phyloP scores from a whole-genome alignment of 1,140 invertebrate species.

The Chironomus tepperi region DNA sequence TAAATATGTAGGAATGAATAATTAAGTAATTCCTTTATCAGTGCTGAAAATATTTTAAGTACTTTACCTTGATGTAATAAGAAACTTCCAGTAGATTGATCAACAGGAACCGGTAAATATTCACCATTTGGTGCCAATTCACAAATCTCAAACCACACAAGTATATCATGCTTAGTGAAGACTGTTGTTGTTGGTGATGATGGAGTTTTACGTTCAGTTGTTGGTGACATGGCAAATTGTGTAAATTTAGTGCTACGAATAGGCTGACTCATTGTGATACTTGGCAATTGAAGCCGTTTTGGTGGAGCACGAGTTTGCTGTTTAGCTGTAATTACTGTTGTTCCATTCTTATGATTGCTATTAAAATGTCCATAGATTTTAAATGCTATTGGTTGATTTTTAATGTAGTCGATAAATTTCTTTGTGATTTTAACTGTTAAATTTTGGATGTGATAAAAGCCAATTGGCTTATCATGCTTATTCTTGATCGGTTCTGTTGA shows the following conservation, averaged over 20 bases:
- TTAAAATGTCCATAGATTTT: conserved; percentile 99
- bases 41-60: neutral
- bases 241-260: conserved; percentile 86
- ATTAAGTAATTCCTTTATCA: neutral
- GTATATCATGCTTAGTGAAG: conserved; percentile 88
- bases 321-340: conserved; percentile 43
- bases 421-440: conserved; percentile 96
- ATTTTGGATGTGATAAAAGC: conserved; percentile 99
- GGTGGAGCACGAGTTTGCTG: conserved; percentile 72
- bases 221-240: conserved; percentile 44
- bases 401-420: conserved; percentile 95
- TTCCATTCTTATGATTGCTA: conserved; percentile 82
- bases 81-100: conserved; percentile 93
- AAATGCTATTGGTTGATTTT: conserved; percentile 94
- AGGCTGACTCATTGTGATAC: conserved; percentile 90
- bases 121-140: conserved; percentile 96
- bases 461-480: conserved; percentile 78
- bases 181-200: conserved; percentile 66
- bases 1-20: neutral
- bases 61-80: conserved; percentile 74
- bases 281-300: conserved; percentile 81
- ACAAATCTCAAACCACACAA: conserved; percentile 99
- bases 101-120: conserved; percentile 90
- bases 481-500: conserved; percentile 98
- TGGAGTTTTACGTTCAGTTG: conserved; percentile 38